Evolutionary conservation across 2,797 vertebrate species (phyloP), one percentile per base, ranked within the genome.

Genomic region (Coracias cyanogaster): DNA sequence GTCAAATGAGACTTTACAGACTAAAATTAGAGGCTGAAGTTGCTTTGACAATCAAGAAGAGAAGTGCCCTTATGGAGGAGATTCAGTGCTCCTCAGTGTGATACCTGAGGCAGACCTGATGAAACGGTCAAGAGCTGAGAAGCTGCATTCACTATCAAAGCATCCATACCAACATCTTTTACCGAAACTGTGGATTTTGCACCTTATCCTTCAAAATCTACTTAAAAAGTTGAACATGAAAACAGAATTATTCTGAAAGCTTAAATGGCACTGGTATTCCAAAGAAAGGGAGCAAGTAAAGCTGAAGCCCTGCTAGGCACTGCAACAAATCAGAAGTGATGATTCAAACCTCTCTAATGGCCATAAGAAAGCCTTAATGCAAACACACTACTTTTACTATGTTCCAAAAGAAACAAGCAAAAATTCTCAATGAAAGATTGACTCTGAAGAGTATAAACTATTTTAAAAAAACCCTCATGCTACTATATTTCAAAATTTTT

Each of bases 401-500:
- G 69, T 33, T 92, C 86, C 65, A 67, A 93, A 86, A 94, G 33
- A 86, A 90, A 86, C 12, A 72, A 95, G 84, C 48, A 80, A 69
- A 94, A 90, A 35, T 94, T 90, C 90, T 97, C 80, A 96, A 95
- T 93, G 94, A 93, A 94, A 88, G 80, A 94, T 48, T 0, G 2
- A 90, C 73, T 93, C 52, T 60, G 51, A 94, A 94, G 85, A 91
- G 31, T 21, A 72, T 64, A 82, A 91, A 93, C 89, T 94, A 82
- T 84, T 91, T 84, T 76, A 94, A 90, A 96, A 93, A 58, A 77
- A 87, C 93, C 94, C 93, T 49, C 90, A 93, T 81, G 82, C 46
- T 87, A 78, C 69, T 84, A 73, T 76, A 88, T 82, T 94, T 97
- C 60, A 86, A 87, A 96, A 83, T 62, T 6, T 8, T n/a, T 37